These are phyloP conservation scores for Sylvicola cinctus DNA, from an alignment of 2,888 invertebrate genomes.

Conservation along the genomic window DNA sequence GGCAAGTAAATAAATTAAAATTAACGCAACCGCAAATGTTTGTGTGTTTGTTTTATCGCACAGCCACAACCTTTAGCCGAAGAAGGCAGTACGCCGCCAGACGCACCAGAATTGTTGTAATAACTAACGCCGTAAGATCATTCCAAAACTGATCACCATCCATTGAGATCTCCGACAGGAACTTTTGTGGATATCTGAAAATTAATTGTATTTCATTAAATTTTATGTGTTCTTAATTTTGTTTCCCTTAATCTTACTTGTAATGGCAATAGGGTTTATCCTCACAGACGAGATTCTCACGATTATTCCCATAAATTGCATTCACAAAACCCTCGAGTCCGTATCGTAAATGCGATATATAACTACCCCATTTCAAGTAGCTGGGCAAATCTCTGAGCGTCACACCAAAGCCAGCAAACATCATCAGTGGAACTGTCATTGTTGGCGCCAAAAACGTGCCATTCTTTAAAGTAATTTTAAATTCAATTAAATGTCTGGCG, in stretches of 20 bases:
- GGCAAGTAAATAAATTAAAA: too few relatives aligned
- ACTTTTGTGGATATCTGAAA: slow-evolving; percentile 49
- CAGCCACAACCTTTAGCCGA: slow-evolving; percentile 46
- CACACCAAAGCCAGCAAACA: slow-evolving; percentile 93
- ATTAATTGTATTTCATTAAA: slow-evolving; percentile 1
- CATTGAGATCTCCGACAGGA: slow-evolving; percentile 66
- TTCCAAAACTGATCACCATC: slow-evolving; percentile 62
- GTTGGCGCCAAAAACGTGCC: slow-evolving; percentile 90
- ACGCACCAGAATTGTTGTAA: slow-evolving; percentile 45
- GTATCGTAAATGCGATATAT: slow-evolving; percentile 77
- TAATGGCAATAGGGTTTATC: slow-evolving; percentile 62
- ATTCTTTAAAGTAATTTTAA: too few relatives aligned
- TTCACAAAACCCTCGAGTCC: slow-evolving; percentile 72
- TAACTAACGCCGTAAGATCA: slow-evolving; percentile 50
- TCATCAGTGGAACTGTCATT: slow-evolving; percentile 81
- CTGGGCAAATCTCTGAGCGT: slow-evolving; percentile 65
- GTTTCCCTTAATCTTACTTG: slow-evolving; percentile 22
- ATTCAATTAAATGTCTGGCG: background rate
- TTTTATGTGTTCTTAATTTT: background rate
- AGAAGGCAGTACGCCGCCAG: slow-evolving; percentile 49
- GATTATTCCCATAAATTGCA: slow-evolving; percentile 63
- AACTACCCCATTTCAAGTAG: slow-evolving; percentile 80
- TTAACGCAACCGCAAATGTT: too few relatives aligned
- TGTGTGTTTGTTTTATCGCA: slow-evolving; percentile 15
- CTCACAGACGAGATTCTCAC: slow-evolving; percentile 55